Base-by-base conservation (phyloP, 1,140 invertebrate species). In the Metopolophium dirhodum region DNA sequence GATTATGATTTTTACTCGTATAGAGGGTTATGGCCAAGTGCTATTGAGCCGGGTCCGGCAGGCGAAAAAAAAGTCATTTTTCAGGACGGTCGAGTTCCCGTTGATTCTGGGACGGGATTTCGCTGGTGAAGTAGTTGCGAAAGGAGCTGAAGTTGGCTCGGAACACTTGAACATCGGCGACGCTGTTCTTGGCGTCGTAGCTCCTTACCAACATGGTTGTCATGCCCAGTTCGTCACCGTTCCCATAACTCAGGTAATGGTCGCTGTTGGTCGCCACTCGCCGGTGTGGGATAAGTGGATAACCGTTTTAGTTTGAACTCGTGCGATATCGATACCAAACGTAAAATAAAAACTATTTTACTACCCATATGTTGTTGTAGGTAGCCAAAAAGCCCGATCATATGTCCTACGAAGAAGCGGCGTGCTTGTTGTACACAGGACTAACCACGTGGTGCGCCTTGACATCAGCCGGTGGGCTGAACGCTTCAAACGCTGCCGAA, bases 91-190 rank as follows among this genome's bases (percentile, higher is more conserved):
- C 77, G 97, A 98, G 95, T 97, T 98, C 95, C 98, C 98, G 7
- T 95, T 99, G 88, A 98, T 96, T 77, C 94, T 97, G 51, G 98
- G 98, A 11, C 96, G 98, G 94, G 98, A 99, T 95, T 99, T 98
- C 96, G 96, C 96, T 94, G 98, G 98, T 11, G 96, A 96, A 94
- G 96, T 99, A 94, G 96, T 97, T 30, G 96, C 96, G 54, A 97
- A 97, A 94, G 98, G 98, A 37, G 96, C 96, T 93, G 95, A 94
- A 37, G 97, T 97, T 57, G 11, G 14, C 68, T 22, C 37, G 9
- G 57, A 92, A 87, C 57, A 87, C 37, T 95, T 97, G 20, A 95
- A 96, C 93, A 94, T 97, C 93, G 98, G 98, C 26, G 97, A 98
- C 95, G 95, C 97, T 95, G 98, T 99, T 68, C 98, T 97, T 96